phyloP scores from a whole-genome alignment of 2,113 vertebrate genomes.

The Hippolais icterina region DNA sequence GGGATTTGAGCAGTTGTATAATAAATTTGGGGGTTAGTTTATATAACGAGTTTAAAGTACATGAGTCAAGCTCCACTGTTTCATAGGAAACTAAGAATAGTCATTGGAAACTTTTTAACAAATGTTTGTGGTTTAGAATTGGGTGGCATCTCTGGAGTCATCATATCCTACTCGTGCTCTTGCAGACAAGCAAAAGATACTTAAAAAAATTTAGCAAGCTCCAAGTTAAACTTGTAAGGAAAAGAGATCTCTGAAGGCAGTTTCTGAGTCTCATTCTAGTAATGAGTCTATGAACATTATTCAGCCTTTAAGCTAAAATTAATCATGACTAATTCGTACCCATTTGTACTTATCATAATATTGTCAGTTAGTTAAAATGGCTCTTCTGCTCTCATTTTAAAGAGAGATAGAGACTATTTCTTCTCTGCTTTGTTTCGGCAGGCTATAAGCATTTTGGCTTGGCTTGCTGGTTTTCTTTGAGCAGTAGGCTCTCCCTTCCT shows the following conservation, averaged over 20 bases:
- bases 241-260: not conserved
- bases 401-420: not conserved
- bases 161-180: not conserved
- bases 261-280: not conserved
- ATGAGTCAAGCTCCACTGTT: not conserved
- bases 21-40: not conserved
- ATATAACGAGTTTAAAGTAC: not conserved
- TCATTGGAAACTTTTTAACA: not conserved
- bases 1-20: not conserved
- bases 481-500: not conserved
- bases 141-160: not conserved
- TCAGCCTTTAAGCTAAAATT: not conserved
- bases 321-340: not conserved
- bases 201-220: not conserved
- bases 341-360: not conserved
- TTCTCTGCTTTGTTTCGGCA: not conserved
- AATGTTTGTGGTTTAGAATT: not conserved
- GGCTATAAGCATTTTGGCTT: not conserved
- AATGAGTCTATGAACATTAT: not conserved
- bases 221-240: not conserved
- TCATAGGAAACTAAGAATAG: not conserved
- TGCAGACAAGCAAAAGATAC: not conserved
- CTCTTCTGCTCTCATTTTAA: not conserved
- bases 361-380: not conserved
- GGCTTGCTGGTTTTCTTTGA: not conserved